These are phyloP conservation scores for Triplophysa tibetana DNA, from an alignment of 2,113 vertebrate genomes.

Conservation along the genomic window DNA sequence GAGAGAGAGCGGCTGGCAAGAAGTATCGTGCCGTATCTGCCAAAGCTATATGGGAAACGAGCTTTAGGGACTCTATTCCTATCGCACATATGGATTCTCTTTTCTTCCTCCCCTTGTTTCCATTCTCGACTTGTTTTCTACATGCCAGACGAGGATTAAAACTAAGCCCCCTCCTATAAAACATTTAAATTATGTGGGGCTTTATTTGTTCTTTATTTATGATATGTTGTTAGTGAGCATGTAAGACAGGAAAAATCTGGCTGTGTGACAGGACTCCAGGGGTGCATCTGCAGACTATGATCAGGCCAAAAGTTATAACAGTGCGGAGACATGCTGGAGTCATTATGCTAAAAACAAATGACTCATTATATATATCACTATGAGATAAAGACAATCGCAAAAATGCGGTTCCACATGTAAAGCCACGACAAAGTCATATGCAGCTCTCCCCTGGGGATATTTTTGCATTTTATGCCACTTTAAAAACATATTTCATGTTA, in stretches of 20 bases:
- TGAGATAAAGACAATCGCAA: slow-evolving; percentile 9
- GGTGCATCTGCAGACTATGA: slow-evolving; percentile 4
- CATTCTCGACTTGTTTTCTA: not conserved
- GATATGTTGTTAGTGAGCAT: slow-evolving; percentile 42
- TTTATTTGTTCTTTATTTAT: slow-evolving; percentile 43
- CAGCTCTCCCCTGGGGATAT: not conserved
- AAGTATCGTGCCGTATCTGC: not conserved
- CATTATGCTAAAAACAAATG: slow-evolving; percentile 46
- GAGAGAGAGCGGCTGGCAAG: slow-evolving; percentile 44
- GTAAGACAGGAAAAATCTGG: slow-evolving; percentile 31
- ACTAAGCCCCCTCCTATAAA: slow-evolving; percentile 29
- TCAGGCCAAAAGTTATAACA: slow-evolving; percentile 45
- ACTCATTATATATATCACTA: slow-evolving; percentile 49
- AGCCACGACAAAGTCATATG: not conserved
- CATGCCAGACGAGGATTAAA: slow-evolving; percentile 2
- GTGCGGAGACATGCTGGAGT: slow-evolving; percentile 49
- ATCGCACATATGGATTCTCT: slow-evolving; percentile 18
- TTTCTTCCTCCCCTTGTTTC: not conserved
- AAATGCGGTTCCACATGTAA: not conserved
- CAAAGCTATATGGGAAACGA: slow-evolving; percentile 32
- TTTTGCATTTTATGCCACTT: slow-evolving; percentile 4
- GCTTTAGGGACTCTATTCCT: slow-evolving; percentile 13
- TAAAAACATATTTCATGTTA: slow-evolving; percentile 11
- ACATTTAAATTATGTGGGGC: slow-evolving; percentile 29
- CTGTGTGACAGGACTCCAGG: not conserved